Percentiles rank a stretch among this genome's conserved stretches.
Conservation (phyloP, 53 echinoderm and acorn worm genomes). For the Apostichopus leukothele region DNA sequence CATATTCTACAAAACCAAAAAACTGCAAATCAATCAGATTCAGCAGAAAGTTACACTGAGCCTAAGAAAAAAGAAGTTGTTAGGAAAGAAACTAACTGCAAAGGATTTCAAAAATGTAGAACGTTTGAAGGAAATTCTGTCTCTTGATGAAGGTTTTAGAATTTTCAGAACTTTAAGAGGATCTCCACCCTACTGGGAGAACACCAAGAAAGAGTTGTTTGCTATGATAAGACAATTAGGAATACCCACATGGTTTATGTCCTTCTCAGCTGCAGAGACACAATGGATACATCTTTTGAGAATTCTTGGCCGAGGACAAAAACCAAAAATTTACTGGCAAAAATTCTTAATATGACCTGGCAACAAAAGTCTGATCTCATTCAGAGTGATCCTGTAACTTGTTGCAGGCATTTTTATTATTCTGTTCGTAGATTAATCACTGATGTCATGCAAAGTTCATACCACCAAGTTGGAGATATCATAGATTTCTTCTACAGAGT, state of each 20-base stretch:
- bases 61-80: constrained; percentile 21
- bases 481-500: background rate
- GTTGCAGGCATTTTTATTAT: constrained; percentile 5
- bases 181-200: constrained; percentile 17
- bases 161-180: constrained; percentile 43
- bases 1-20: background rate
- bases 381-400: constrained; percentile 19
- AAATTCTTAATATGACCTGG: constrained; percentile 38
- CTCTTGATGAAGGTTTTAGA: constrained; percentile 43
- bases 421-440: constrained; percentile 20
- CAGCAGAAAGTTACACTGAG: background rate
- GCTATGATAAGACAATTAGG: constrained; percentile 40
- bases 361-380: constrained; percentile 49
- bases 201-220: background rate
- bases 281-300: constrained; percentile 30
- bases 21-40: constrained; percentile 23
- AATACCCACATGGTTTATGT: constrained; percentile 48
- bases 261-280: constrained; percentile 49
- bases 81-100: constrained; percentile 23
- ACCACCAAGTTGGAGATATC: constrained; percentile 1
- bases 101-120: constrained; percentile 29
- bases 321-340: constrained; percentile 1
- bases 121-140: constrained; percentile 15
- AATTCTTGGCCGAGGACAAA: constrained; percentile 32
- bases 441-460: constrained; percentile 7